Base-by-base conservation (phyloP, 2,888 invertebrate species). In the Pseudococcus longispinus region DNA sequence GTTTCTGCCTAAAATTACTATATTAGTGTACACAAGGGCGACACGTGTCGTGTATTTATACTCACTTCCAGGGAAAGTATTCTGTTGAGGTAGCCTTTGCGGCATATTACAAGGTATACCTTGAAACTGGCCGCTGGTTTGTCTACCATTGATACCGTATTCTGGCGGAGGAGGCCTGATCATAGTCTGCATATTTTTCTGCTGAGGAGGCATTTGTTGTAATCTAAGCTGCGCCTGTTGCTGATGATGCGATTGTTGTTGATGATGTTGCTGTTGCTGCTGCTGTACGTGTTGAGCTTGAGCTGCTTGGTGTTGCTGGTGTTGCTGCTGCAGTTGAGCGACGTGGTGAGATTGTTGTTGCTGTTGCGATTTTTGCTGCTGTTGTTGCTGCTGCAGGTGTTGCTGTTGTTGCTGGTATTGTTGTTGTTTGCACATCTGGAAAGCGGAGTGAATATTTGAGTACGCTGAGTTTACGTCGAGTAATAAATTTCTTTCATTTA, bases 101-200 rank as follows among this genome's bases (percentile, higher is more conserved):
- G 84, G 84, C 65, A 84, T 65, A 42, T 42, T 84, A 37, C 84
- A 84, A 84, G 84, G 84, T 32, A 55, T 55, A 60, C 37, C 29
- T 65, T 84, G 84, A 37, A 65, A 84, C 42, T 60, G 84, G 8
- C 80, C 51, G 26, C 29, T 51, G 20, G 37, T 32, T 51, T 77
- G 80, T 32, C 87, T 23, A 80, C 82, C 80, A n/a, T 29, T 87
- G n/a, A 87, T 51, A 29, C 51, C 82, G 87, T 87, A 87, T 29
- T 87, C 87, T 8, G 87, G 87, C n/a, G 87, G 87, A 46, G 87
- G 87, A 46, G 87, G 87, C 29, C 87, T 42, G 15, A 87, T 82
- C 60, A 84, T 84, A 29, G 29, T 26, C n/a, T 26, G 60, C 65
- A 84, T 20, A 26, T 32, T 20, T 84, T 84, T 65, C 60, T 37